phyloP scores from a whole-genome alignment of 2,797 vertebrate genomes.

The Alauda arvensis region DNA sequence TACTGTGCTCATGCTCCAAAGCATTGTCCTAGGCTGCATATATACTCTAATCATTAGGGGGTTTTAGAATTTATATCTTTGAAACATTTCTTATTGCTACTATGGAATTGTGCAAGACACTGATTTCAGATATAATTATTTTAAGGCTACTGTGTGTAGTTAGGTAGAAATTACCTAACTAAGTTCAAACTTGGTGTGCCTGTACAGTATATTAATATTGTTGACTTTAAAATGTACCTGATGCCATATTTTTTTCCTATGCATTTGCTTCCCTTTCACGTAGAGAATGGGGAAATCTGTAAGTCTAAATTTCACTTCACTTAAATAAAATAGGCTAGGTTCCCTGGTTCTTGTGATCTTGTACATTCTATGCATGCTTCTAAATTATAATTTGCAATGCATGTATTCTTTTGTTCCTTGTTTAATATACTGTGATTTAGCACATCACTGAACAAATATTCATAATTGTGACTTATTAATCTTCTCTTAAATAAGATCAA shows the following conservation, averaged over 20 bases:
- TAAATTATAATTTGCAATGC: not conserved
- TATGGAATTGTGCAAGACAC: not conserved
- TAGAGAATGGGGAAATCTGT: slow-evolving; percentile 98
- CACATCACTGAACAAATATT: not conserved
- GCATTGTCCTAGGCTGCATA: not conserved
- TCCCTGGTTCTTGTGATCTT: not conserved
- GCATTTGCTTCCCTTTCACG: slow-evolving; percentile 79
- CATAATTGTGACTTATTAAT: not conserved
- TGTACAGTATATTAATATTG: not conserved
- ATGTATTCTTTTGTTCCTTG: not conserved
- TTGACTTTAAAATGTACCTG: not conserved
- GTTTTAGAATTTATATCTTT: not conserved
- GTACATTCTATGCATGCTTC: not conserved
- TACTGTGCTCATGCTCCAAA: not conserved
- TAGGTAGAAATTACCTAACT: not conserved
- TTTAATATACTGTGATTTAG: not conserved
- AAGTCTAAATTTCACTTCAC: slow-evolving; percentile 77
- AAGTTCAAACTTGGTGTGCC: not conserved
- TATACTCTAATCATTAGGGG: not conserved
- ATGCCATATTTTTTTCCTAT: slow-evolving; percentile 9
- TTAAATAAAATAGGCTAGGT: not conserved
- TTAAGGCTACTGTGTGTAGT: not conserved
- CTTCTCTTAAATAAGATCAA: not conserved
- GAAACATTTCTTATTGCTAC: not conserved
- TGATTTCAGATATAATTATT: not conserved